Evolutionary conservation across 2,113 vertebrate genomes (phyloP).

Genomic region (Acrocephalus arundinaceus): DNA sequence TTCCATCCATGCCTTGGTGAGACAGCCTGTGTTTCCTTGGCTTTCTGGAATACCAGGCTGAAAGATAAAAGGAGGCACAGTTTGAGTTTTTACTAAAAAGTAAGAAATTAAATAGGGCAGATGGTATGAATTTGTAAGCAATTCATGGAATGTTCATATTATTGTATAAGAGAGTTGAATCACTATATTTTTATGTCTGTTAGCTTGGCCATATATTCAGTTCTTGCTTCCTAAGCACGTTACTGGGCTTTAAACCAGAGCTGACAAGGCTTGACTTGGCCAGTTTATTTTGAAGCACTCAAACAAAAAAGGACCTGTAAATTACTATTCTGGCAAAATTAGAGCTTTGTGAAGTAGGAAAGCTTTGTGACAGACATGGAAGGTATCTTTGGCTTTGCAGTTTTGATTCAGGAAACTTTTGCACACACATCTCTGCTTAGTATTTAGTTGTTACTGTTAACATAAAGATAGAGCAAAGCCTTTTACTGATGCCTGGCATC

Average conservation of each 20-base stretch:
- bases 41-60: background rate
- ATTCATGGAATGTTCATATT: background rate
- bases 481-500: background rate
- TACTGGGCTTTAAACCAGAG: background rate
- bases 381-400: background rate
- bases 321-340: background rate
- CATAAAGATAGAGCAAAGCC: background rate
- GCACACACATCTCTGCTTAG: background rate
- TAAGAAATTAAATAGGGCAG: background rate
- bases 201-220: background rate
- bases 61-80: background rate
- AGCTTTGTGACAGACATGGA: background rate
- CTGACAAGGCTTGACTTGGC: background rate
- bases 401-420: background rate
- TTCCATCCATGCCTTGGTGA: background rate
- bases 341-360: background rate
- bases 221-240: background rate
- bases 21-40: background rate
- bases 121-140: background rate
- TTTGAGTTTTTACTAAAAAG: background rate
- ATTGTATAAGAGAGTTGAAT: background rate
- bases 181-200: background rate
- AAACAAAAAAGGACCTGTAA: background rate
- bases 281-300: background rate
- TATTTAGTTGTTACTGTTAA: background rate